These are phyloP conservation scores for Carapus acus DNA, from an alignment of 2,797 vertebrate species.

Conservation along the genomic window DNA sequence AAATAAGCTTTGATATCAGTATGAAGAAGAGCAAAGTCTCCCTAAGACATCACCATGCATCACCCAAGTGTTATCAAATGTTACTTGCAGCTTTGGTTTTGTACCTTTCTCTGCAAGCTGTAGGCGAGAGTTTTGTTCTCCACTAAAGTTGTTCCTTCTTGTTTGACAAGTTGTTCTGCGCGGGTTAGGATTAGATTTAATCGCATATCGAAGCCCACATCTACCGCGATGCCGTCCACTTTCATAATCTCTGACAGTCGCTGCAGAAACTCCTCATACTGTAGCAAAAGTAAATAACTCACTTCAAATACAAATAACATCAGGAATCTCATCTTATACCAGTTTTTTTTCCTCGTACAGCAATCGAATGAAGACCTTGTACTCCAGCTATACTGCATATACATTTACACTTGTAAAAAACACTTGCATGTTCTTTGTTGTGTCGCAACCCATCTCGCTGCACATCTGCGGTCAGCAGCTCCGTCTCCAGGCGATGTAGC, in stretches of 20 bases:
- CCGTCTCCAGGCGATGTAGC: constrained; percentile 72
- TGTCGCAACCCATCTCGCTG: constrained; percentile 72
- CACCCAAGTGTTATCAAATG: too few species aligned
- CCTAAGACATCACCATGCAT: too few species aligned
- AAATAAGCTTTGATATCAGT: neutral
- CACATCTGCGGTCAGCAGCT: constrained; percentile 74
- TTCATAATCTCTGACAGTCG: constrained; percentile 83
- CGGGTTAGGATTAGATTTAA: constrained; percentile 78
- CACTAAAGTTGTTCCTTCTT: constrained; percentile 76
- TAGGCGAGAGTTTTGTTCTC: constrained; percentile 80
- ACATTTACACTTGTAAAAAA: neutral
- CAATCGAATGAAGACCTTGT: too few species aligned
- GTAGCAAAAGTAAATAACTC: neutral
- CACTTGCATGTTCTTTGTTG: constrained; percentile 79
- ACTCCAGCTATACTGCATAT: too few species aligned
- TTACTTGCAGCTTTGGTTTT: too few species aligned
- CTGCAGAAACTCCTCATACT: constrained; percentile 86
- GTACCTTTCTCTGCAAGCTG: constrained; percentile 85
- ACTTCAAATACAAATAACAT: neutral
- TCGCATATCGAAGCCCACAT: constrained; percentile 85
- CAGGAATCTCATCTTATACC: neutral
- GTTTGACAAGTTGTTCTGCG: constrained; percentile 78
- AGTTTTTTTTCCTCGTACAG: neutral
- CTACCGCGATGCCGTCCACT: constrained; percentile 73
- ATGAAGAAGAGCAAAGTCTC: too few species aligned